phyloP scores from a whole-genome alignment of 2,113 vertebrate species.

The Cromileptes altivelis region DNA sequence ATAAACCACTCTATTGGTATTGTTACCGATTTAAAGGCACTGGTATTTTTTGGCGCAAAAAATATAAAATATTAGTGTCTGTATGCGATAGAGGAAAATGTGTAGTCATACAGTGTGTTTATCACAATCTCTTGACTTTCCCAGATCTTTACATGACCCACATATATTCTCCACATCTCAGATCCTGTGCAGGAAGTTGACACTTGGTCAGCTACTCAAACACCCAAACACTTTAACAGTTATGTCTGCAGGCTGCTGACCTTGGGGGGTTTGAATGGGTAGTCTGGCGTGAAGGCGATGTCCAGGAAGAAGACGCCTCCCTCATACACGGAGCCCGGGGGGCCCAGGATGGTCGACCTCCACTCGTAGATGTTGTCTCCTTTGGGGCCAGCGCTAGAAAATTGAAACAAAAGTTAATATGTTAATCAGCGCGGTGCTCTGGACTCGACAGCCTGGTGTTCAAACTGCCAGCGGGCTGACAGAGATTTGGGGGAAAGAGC shows the following conservation, averaged over 20 bases:
- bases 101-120: background rate
- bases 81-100: background rate
- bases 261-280: slow-evolving; percentile 99
- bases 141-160: slow-evolving; percentile 8
- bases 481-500: slow-evolving; percentile 11
- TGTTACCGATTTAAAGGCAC: too few relatives aligned
- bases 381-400: slow-evolving; percentile 96
- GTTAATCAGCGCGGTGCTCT: slow-evolving; percentile 31
- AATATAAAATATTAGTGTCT: background rate
- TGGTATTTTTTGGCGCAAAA: background rate
- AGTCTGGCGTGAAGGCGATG: slow-evolving; percentile 98
- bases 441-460: slow-evolving; percentile 45
- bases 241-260: slow-evolving; percentile 79
- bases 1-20: too few relatives aligned
- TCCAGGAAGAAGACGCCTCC: slow-evolving; percentile 99
- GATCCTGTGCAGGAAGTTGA: background rate
- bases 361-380: slow-evolving; percentile 99
- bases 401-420: slow-evolving; percentile 67
- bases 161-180: background rate
- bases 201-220: background rate
- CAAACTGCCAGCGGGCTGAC: slow-evolving; percentile 23
- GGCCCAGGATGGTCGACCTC: slow-evolving; percentile 99
- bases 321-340: slow-evolving; percentile 98
- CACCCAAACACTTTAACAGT: background rate
- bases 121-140: background rate